Percentiles rank a stretch among this genome's conserved stretches.
phyloP scores from a whole-genome alignment of 2,888 invertebrate species.

The Meiosimyza platycephala region DNA sequence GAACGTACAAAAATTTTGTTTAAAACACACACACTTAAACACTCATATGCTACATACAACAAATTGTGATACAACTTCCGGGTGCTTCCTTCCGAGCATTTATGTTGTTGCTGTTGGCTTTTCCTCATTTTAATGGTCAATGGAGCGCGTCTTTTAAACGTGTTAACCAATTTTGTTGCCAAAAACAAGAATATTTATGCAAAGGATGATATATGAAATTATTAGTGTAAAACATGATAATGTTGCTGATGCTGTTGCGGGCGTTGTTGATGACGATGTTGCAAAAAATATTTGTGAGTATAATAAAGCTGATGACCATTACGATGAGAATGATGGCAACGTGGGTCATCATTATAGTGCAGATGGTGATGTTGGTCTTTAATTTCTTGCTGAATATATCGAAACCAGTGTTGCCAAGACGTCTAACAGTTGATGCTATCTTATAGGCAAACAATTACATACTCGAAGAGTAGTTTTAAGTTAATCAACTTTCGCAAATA shows the following conservation, averaged over 20 bases:
- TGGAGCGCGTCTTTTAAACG: slow-evolving; percentile 29
- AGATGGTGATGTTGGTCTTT: too few species aligned
- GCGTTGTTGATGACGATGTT: not conserved
- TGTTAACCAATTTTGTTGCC: slow-evolving; percentile 13
- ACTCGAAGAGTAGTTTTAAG: too few species aligned
- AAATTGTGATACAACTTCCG: slow-evolving; percentile 36
- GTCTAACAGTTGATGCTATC: too few species aligned
- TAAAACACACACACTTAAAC: slow-evolving; percentile 6
- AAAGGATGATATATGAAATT: slow-evolving; percentile 30
- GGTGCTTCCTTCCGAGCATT: not conserved
- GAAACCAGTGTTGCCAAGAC: too few species aligned
- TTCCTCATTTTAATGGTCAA: slow-evolving; percentile 19
- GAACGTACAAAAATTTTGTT: slow-evolving; percentile 14
- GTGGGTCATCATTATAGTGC: too few species aligned
- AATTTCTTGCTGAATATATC: too few species aligned
- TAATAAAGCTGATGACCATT: not conserved
- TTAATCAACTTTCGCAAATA: too few species aligned
- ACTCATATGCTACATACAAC: slow-evolving; percentile 18
- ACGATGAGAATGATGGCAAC: not conserved
- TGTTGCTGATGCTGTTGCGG: slow-evolving; percentile 11
- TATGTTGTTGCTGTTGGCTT: not conserved
- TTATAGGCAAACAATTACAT: too few species aligned
- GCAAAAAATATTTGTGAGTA: too few species aligned
- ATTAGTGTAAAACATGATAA: slow-evolving; percentile 34
- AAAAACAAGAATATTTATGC: slow-evolving; percentile 30